These are phyloP conservation scores for Apodemia zela DNA, from an alignment of 2,888 invertebrate genomes.

Conservation along the genomic window DNA sequence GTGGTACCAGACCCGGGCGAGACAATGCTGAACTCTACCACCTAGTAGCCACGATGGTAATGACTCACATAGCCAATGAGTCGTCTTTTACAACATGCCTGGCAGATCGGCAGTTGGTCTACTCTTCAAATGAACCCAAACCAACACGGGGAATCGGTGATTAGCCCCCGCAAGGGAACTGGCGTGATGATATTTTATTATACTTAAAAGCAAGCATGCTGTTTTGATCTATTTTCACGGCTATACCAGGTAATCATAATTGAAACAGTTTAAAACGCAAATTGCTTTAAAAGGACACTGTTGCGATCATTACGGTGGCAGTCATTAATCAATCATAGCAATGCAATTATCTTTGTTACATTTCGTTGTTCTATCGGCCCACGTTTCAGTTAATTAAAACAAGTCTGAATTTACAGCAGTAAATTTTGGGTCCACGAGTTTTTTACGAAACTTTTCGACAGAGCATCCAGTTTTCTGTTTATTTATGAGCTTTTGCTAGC, in stretches of 20 bases:
- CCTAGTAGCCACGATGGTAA: no score
- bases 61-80: no score
- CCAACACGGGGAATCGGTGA: no score
- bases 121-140: no score
- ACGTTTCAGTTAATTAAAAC: conserved; percentile 72
- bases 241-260: conserved; percentile 12
- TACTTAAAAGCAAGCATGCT: no score
- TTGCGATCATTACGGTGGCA: conserved; percentile 1
- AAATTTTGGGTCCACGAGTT: conserved; percentile 68
- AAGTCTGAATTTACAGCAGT: conserved; percentile 68
- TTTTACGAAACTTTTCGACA: conserved; percentile 72
- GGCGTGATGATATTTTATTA: no score
- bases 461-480: conserved; percentile 74
- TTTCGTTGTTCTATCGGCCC: conserved; percentile 39
- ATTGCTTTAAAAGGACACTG: conserved; percentile 7
- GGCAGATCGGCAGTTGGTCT: no score
- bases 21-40: no score
- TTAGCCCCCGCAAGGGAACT: no score
- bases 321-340: conserved; percentile 27
- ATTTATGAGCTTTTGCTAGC: conserved; percentile 75
- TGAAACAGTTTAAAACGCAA: conserved; percentile 4
- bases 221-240: neutral
- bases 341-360: conserved; percentile 36
- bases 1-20: no score
- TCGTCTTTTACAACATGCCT: no score